These are phyloP conservation scores for Myzus persicae DNA, from an alignment of 1,140 invertebrate genomes.

Conservation along the genomic window DNA sequence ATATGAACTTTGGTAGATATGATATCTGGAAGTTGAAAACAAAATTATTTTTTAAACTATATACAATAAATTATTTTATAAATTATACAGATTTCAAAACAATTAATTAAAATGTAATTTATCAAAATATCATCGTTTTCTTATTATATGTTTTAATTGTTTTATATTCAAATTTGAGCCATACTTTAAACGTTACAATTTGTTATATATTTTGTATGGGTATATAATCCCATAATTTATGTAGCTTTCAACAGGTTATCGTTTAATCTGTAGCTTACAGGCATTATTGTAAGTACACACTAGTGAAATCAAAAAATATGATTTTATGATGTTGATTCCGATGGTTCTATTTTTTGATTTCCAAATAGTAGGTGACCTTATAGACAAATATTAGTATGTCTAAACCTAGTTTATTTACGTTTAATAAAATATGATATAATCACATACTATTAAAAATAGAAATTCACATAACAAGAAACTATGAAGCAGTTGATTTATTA, in stretches of 20 bases:
- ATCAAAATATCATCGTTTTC: too few relatives aligned
- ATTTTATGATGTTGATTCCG: background rate
- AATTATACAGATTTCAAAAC: too few relatives aligned
- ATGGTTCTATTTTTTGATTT: background rate
- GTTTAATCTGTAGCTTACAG: background rate
- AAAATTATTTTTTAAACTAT: too few relatives aligned
- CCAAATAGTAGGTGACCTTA: background rate
- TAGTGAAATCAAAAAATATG: background rate
- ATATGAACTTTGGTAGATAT: too few relatives aligned
- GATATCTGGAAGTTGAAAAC: too few relatives aligned
- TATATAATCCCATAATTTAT: background rate
- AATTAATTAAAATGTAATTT: too few relatives aligned
- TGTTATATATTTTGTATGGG: background rate
- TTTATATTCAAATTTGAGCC: background rate
- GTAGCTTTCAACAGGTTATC: background rate
- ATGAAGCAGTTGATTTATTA: background rate
- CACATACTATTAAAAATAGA: background rate
- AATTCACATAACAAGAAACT: background rate
- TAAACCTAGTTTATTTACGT: background rate
- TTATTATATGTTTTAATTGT: background rate
- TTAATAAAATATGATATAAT: background rate
- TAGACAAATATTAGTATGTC: background rate
- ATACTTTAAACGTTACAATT: background rate
- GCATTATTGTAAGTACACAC: background rate
- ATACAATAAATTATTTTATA: too few relatives aligned